These are phyloP conservation scores for Xestia xanthographa DNA, from an alignment of 2,888 invertebrate species.

Conservation along the genomic window DNA sequence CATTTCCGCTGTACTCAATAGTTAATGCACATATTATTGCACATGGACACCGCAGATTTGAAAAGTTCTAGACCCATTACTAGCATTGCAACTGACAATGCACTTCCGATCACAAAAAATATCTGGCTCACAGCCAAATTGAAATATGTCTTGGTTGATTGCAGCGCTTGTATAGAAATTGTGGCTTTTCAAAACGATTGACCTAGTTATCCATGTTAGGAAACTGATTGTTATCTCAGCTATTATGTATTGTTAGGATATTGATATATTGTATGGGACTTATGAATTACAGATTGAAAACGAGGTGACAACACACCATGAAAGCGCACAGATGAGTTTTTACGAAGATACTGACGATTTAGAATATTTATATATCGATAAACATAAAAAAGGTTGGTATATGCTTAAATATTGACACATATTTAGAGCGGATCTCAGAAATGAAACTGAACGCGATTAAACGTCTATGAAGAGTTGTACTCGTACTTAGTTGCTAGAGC, in stretches of 20 bases:
- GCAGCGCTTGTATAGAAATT: constrained; percentile 79
- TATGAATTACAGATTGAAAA: constrained; percentile 75
- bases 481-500: not conserved
- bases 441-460: not conserved
- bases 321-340: constrained; percentile 62
- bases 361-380: constrained; percentile 34
- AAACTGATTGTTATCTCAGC: constrained; percentile 76
- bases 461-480: not conserved
- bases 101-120: constrained; percentile 78
- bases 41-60: constrained; percentile 12
- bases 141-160: constrained; percentile 83
- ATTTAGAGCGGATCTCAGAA: not conserved
- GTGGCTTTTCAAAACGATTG: constrained; percentile 81
- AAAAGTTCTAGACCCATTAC: constrained; percentile 62
- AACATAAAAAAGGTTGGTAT: constrained; percentile 58
- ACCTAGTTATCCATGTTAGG: constrained; percentile 82
- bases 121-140: constrained; percentile 83
- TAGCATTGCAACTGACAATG: constrained; percentile 77
- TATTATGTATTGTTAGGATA: constrained; percentile 77
- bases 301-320: constrained; percentile 66
- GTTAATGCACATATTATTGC: constrained; percentile 40
- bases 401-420: not conserved
- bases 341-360: constrained; percentile 46
- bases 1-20: constrained; percentile 49
- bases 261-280: constrained; percentile 71